phyloP scores from a whole-genome alignment of 2,113 vertebrate genomes.

The Seriola quinqueradiata region DNA sequence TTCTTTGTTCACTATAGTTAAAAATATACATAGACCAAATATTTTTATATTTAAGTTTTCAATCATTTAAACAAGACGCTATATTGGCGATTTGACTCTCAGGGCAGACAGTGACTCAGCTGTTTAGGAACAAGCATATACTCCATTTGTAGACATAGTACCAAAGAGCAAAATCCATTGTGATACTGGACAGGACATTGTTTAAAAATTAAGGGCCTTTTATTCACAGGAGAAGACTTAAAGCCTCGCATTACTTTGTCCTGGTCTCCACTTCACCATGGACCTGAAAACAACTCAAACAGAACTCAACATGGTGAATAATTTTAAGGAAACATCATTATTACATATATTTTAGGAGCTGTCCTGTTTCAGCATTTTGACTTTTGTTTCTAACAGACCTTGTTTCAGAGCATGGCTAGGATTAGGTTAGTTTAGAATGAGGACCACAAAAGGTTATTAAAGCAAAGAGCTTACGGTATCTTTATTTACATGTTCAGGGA shows the following conservation, averaged over 20 bases:
- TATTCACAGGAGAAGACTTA: background rate
- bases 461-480: background rate
- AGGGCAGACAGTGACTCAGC: conserved; percentile 16
- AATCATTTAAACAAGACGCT: conserved; percentile 3
- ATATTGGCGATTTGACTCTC: background rate
- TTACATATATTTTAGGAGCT: too few relatives aligned
- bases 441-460: background rate
- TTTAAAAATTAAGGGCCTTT: background rate
- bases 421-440: background rate
- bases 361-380: background rate
- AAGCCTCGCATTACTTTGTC: background rate
- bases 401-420: background rate
- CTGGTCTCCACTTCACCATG: background rate
- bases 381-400: background rate
- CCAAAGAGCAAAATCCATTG: background rate
- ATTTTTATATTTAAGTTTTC: background rate
- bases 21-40: background rate
- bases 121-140: background rate
- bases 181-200: background rate
- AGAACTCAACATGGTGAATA: background rate
- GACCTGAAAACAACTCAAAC: background rate
- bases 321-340: too few relatives aligned
- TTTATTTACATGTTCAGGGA: conserved; percentile 31
- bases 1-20: background rate
- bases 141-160: background rate